Conservation (phyloP, 92 coral and sea anemone genomes). For the Phenganax stokvisi region DNA sequence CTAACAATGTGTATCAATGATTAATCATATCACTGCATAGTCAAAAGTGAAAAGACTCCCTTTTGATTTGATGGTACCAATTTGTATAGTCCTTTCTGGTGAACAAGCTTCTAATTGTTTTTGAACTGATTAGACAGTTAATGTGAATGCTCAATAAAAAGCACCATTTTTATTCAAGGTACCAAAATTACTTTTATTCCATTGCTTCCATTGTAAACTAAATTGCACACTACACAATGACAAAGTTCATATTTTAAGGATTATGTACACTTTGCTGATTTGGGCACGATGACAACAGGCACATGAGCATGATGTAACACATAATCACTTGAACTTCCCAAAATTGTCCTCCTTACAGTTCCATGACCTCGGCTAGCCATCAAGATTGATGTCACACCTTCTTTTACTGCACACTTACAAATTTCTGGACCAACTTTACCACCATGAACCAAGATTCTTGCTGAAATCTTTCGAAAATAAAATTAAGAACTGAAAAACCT, state of each 20-base stretch:
- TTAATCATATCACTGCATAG: too few relatives aligned
- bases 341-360: conserved; percentile 33
- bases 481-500: background rate
- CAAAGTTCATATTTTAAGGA: background rate
- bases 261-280: background rate
- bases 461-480: conserved; percentile 11
- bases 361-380: conserved; percentile 48
- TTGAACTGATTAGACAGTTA: too few relatives aligned
- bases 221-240: background rate
- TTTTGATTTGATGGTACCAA: background rate
- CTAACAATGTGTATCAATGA: too few relatives aligned
- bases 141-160: background rate
- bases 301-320: conserved; percentile 47
- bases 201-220: background rate
- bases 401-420: conserved; percentile 34
- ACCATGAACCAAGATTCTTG: conserved; percentile 43
- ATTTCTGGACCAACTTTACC: conserved; percentile 35
- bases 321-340: conserved; percentile 47
- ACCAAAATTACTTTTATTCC: conserved; percentile 1
- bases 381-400: conserved; percentile 15
- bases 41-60: background rate
- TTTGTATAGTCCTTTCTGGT: too few relatives aligned
- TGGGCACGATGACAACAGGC: conserved; percentile 37
- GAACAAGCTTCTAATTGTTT: too few relatives aligned
- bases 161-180: background rate